Base-by-base conservation (phyloP, 64 coral and sea anemone genomes). In the Catalaphyllia jardinei region DNA sequence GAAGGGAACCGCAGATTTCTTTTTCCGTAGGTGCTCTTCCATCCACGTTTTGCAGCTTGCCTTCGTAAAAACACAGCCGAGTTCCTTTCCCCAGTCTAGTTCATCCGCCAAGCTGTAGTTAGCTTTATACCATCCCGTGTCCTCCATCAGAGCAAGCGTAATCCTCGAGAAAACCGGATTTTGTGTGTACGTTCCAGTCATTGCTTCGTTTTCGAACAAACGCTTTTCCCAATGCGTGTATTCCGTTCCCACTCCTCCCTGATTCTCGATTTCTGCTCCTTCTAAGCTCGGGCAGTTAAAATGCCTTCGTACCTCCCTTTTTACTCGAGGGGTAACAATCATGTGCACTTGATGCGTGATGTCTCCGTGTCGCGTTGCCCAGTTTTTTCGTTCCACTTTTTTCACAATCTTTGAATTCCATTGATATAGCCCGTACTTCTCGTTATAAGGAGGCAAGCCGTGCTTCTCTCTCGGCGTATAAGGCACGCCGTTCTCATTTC, bases 111-210 rank as follows among this genome's bases (percentile, higher is more conserved):
- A 74, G 79, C 78, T 94, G 55, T 98, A 98, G 65, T 98, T 98
- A 10, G 92, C 85, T 69, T 85, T 92, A 52, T 98, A 98, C 95
- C 95, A 98, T 15, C 95, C 95, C 6, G 95, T 98, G 72, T 98
- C 95, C 51, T 98, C 95, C 95, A 98, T 98, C 2, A 98, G 72
- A 29, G 95, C 95, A 54, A 98, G 82, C 60, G 95, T 98, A 24
- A 98, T 82, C 22, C 86, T 90, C 29, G 95, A 99, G 87, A 99
- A 99, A 4, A 99, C 97, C 46, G 97, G 97, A 65, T 99, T 95
- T 42, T 99, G 97, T 1, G 97, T 99, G 22, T 99, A 99, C 17
- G 97, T 99, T 16, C 97, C 97, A 15, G 97, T 99, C 97, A 99
- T 99, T 51, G 97, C 97, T 80, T 99, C 97, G 79, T 99, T 99